These are phyloP conservation scores for Eupithecia vulgata DNA, from an alignment of 2,888 invertebrate genomes.

Conservation along the genomic window DNA sequence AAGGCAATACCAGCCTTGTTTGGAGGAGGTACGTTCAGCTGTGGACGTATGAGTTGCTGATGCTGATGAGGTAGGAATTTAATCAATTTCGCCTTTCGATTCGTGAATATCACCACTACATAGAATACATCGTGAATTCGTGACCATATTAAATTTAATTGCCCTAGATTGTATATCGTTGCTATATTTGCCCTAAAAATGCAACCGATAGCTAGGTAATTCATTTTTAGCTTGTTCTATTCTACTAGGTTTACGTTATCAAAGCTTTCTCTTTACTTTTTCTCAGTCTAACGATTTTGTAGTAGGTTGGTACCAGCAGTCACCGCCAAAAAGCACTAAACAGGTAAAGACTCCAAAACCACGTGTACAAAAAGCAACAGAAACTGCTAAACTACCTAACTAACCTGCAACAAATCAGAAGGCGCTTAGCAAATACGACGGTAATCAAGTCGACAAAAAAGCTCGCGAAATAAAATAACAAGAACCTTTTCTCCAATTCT, in stretches of 20 bases:
- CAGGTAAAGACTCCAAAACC: neutral
- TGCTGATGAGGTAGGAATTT: neutral
- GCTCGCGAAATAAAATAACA: no score
- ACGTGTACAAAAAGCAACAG: neutral
- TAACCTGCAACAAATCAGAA: neutral
- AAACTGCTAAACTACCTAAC: no score
- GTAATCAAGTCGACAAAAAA: neutral
- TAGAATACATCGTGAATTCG: neutral
- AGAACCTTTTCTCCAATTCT: no score
- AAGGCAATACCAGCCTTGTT: neutral
- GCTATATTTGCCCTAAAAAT: neutral
- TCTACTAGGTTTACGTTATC: neutral
- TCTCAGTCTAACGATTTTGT: neutral
- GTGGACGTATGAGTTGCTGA: neutral
- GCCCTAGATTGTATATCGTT: neutral
- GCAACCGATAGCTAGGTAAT: no score
- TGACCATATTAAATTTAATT: conserved; percentile 4
- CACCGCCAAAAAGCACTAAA: neutral
- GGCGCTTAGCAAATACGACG: neutral
- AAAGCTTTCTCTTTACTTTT: neutral
- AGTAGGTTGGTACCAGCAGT: neutral
- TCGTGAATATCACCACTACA: neutral
- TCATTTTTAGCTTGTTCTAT: neutral
- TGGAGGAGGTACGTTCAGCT: neutral
- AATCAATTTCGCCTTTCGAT: neutral